Evolutionary conservation across 2,888 invertebrate species (phyloP), one percentile per base, ranked within the genome.

Genomic region (Eurytoma californica): DNA sequence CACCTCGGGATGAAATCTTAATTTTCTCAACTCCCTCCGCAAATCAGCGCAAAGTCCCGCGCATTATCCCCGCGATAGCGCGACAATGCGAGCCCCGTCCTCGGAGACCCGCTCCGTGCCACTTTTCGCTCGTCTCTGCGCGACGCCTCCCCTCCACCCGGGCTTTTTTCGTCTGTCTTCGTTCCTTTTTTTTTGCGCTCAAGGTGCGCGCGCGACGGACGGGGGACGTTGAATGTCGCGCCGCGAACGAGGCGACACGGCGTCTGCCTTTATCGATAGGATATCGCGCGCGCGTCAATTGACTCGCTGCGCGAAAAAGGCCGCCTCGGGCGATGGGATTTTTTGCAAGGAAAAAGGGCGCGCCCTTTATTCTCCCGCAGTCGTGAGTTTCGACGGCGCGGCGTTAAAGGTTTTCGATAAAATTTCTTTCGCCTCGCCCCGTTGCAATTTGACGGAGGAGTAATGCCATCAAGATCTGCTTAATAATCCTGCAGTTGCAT

Each of bases 221-320:
- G 39, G 9, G 39, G 39, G 24, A 24, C 39, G 9, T 39, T 39
- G 39, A 39, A 39, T 39, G 39, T 39, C 39, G 39, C 39, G 7
- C 39, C 30, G 20, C 58, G 39, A 39, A 39, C 39, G 58, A 58
- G 49, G 20, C 39, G 30, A 63, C 47, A 47, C n/a, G n/a, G n/a
- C n/a, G 63, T 63, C 63, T 24, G 57, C 61, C 47, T 78, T 69
- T 65, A 78, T 78, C 69, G 73, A 73, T 65, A n/a, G 72, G 66
- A 66, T 72, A 77, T 77, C 61, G 65, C 69, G 67, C 67, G 57
- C 47, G 63, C 63, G 63, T 18, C 39, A 63, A 63, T 69, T 63
- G 68, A 69, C 69, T 72, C 30, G 72, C 72, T 51, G 39, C 63
- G 9, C 63, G 9, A 18, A 47, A 28, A 39, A 39, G 3, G 16